Conservation (phyloP, 2,113 vertebrate species). For the Echinops telfairi region DNA sequence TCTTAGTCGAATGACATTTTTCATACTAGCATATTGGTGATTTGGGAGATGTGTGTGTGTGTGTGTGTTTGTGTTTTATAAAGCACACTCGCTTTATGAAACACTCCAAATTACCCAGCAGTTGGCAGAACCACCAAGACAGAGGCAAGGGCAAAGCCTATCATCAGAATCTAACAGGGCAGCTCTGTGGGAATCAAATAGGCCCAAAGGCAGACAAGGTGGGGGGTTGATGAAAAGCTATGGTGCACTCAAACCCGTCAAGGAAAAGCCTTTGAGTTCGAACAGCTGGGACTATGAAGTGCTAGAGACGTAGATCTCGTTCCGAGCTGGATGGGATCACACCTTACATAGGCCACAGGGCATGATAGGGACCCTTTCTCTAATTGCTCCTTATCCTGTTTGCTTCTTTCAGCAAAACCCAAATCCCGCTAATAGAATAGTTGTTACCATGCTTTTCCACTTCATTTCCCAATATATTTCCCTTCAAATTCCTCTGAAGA, state of each 20-base stretch:
- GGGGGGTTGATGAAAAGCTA: background rate
- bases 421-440: background rate
- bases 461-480: background rate
- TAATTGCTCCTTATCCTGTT: background rate
- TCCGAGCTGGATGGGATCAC: background rate
- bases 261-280: slow-evolving; percentile 35
- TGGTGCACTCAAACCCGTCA: background rate
- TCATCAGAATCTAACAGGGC: background rate
- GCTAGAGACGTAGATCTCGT: background rate
- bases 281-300: background rate
- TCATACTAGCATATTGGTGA: slow-evolving; percentile 11
- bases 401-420: background rate
- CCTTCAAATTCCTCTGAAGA: slow-evolving; percentile 11
- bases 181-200: background rate
- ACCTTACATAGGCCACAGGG: background rate
- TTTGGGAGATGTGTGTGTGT: background rate
- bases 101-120: slow-evolving; percentile 31
- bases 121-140: background rate
- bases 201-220: slow-evolving; percentile 41
- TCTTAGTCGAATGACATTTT: slow-evolving; percentile 53
- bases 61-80: no score
- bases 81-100: background rate
- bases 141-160: slow-evolving; percentile 48
- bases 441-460: background rate
- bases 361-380: background rate